phyloP scores from a whole-genome alignment of 2,888 invertebrate species.

The Gisinianus flammeolus region DNA sequence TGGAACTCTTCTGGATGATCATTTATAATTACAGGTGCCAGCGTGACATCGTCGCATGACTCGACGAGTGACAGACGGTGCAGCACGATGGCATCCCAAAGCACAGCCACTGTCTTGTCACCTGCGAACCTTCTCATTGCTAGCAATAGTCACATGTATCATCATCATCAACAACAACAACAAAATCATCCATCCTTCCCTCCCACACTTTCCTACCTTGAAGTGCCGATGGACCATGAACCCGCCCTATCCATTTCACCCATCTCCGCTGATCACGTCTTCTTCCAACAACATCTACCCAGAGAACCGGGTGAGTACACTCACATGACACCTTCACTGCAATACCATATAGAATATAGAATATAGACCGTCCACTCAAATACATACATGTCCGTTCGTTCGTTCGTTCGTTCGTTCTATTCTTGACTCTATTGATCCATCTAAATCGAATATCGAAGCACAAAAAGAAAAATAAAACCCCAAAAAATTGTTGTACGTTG shows the following conservation, averaged over 20 bases:
- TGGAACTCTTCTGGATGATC: conserved; percentile 40
- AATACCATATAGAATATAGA: too few species aligned
- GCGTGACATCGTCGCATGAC: conserved; percentile 57
- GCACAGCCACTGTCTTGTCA: conserved; percentile 57
- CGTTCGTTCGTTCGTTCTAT: too few species aligned
- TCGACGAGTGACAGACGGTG: conserved; percentile 56
- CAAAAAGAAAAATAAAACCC: too few species aligned
- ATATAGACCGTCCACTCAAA: too few species aligned
- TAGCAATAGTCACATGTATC: conserved; percentile 50
- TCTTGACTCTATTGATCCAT: too few species aligned
- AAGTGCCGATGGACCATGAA: conserved; percentile 58
- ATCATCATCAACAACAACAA: conserved; percentile 55
- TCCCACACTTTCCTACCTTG: conserved; percentile 54
- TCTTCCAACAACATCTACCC: conserved; percentile 58
- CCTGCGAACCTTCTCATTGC: conserved; percentile 55
- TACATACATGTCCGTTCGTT: too few species aligned
- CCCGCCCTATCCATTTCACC: conserved; percentile 58
- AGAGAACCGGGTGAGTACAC: conserved; percentile 47
- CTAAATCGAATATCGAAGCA: too few species aligned
- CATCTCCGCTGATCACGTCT: conserved; percentile 58
- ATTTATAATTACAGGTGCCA: conserved; percentile 59
- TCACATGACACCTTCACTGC: too few species aligned
- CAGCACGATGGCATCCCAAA: conserved; percentile 56
- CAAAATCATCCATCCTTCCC: conserved; percentile 56
- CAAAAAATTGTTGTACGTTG: too few species aligned